These are phyloP conservation scores for Pygoscelis antarcticus DNA, from an alignment of 2,113 vertebrate genomes.

Conservation along the genomic window DNA sequence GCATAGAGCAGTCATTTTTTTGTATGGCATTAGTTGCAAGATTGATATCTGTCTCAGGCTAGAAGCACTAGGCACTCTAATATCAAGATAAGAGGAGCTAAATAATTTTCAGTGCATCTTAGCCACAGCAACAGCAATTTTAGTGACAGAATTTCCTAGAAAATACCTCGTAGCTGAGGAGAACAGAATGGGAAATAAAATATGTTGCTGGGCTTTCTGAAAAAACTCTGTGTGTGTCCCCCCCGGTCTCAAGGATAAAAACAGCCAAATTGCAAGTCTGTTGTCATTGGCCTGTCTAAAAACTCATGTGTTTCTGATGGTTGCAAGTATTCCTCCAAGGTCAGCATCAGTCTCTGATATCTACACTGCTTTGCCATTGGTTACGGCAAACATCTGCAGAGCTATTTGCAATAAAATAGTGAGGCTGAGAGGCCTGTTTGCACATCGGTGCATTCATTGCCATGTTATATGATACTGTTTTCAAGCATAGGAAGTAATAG, in stretches of 20 bases:
- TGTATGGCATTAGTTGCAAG: neutral
- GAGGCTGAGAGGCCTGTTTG: neutral
- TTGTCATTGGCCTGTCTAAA: neutral
- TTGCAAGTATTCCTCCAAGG: neutral
- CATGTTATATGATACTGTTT: accelerated
- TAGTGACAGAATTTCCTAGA: neutral
- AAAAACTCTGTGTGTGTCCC: neutral
- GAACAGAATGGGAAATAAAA: neutral
- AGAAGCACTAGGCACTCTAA: neutral
- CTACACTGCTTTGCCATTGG: neutral
- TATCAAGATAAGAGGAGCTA: neutral
- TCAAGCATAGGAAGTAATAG: neutral
- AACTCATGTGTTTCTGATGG: neutral
- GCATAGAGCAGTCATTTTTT: neutral
- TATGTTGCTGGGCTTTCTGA: neutral
- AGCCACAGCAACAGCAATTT: neutral
- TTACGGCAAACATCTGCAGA: neutral
- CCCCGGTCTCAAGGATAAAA: neutral
- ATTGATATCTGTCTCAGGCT: neutral
- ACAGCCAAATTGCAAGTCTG: neutral
- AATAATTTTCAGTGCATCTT: neutral
- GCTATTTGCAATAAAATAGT: neutral
- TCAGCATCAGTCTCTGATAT: neutral
- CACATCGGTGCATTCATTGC: accelerated
- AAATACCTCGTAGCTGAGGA: neutral